Evolutionary conservation across 2,888 invertebrate genomes (phyloP), one percentile per base, ranked within the genome.

Genomic region (Steinernema scapterisci): DNA sequence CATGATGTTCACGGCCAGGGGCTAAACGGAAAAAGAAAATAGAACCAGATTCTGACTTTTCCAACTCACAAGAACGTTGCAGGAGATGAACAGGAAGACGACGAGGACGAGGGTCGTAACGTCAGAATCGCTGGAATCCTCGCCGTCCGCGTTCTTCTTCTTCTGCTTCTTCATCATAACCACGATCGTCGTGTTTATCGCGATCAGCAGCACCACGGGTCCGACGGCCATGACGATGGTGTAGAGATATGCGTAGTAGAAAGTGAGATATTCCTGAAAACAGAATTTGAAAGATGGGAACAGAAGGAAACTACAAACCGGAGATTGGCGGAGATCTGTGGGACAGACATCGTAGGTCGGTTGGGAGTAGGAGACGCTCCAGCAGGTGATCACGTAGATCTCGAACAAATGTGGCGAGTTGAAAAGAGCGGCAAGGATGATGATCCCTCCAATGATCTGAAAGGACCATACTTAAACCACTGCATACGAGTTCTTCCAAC

Each of bases 161-260:
- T 63, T 63, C 31, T 78, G 73, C 38, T 76, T 76, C 52, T 77
- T 75, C 81, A 84, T 83, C 56, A 76, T 76, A 31, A 84, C 52
- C 6, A 84, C 82, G 56, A 84, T 84, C 16, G 82, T 73, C 9
- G 82, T 76, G 71, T 85, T 85, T 71, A 85, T 80, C 23, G 82
- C 63, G 27, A 85, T 77, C 16, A 85, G 78, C 0, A 85, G 77
- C 7, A 84, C n/a, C 0, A 85, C 83, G 7, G 85, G 85, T 0
- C 85, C 85, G 19, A 78, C 81, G 0, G 85, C 85, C 85, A 85
- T 85, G 1, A 85, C 78, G 27, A 84, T 81, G 6, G 85, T 84
- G 76, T 85, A 85, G 77, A 82, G 77, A 76, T 84, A 84, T 7
- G 82, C 84, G 72, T 85, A 85, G 75, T 85, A 85, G 70, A 85